Evolutionary conservation across 2,888 invertebrate species (phyloP).

Genomic region (Herminia tarsipennalis): DNA sequence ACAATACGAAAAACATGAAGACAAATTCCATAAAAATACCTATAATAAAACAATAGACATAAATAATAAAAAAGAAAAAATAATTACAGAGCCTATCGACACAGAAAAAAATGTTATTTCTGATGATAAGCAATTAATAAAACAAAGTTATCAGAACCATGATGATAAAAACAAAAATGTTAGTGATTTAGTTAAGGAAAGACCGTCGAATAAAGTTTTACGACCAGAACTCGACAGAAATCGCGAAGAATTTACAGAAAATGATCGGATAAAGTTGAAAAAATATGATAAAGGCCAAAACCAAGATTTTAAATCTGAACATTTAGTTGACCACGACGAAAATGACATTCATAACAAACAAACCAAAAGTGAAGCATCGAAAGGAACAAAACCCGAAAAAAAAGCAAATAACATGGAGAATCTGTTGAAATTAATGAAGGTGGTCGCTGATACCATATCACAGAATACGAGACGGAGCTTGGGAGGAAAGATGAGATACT

Average conservation of each 20-base stretch:
- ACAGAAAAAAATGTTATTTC: conserved; percentile 1
- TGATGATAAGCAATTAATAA: conserved; percentile 4
- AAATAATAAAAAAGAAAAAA: conserved; percentile 2
- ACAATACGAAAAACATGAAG: conserved; percentile 4
- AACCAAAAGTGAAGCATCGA: not conserved
- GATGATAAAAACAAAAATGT: conserved; percentile 1
- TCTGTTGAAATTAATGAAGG: conserved; percentile 64
- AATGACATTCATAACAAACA: not conserved
- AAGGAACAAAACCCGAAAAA: conserved; percentile 2
- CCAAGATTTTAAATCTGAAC: not conserved
- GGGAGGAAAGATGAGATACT: conserved; percentile 84
- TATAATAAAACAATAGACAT: conserved; percentile 4
- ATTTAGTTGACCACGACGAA: not conserved
- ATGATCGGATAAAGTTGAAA: conserved; percentile 13
- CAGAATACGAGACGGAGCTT: conserved; percentile 71
- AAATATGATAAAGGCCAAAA: conserved; percentile 6
- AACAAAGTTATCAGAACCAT: not conserved
- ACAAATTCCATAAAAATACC: conserved; percentile 10
- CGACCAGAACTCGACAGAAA: conserved; percentile 3
- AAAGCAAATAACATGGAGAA: conserved; percentile 58
- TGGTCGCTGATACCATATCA: conserved; percentile 72
- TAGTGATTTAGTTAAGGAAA: conserved; percentile 6
- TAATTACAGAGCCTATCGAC: conserved; percentile 10
- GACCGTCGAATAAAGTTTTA: conserved; percentile 5
- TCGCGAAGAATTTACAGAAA: not conserved